Evolutionary conservation across 2,888 invertebrate species (phyloP).

Genomic region (Nipponacmea schrenckii): DNA sequence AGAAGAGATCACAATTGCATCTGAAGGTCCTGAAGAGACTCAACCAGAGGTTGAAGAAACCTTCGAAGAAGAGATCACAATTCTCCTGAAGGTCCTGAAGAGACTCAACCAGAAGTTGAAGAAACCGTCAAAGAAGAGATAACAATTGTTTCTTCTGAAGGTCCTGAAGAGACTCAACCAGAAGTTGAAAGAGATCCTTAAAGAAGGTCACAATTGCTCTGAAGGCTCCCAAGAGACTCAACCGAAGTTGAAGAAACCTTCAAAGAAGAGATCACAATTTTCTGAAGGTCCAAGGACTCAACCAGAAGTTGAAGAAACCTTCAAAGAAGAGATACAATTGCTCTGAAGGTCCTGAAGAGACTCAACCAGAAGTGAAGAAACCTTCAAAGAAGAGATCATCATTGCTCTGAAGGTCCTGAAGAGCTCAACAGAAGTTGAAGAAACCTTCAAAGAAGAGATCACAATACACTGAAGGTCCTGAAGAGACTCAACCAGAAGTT

Average conservation of each 20-base stretch:
- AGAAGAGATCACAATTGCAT: too few species aligned
- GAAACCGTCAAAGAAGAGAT: too few species aligned
- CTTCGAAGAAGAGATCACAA: too few species aligned
- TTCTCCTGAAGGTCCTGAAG: too few species aligned
- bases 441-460: conserved; percentile 3
- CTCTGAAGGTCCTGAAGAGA: neutral
- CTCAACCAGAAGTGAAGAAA: conserved; percentile 5
- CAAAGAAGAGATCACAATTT: neutral
- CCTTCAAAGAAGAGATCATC: conserved; percentile 1
- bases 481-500: too few species aligned
- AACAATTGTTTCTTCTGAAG: too few species aligned
- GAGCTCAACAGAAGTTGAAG: neutral
- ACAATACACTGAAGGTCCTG: neutral
- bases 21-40: too few species aligned
- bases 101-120: too few species aligned
- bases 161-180: too few species aligned
- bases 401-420: neutral
- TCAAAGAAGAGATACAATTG: neutral
- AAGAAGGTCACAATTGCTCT: neutral
- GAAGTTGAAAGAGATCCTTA: too few species aligned
- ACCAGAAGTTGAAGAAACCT: neutral
- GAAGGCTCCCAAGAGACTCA: neutral
- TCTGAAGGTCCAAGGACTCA: neutral
- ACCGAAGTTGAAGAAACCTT: conserved; percentile 9
- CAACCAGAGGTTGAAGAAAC: too few species aligned